Evolutionary conservation across 2,797 vertebrate genomes (phyloP), one percentile per base, ranked within the genome.

Genomic region (Orientallactaga sibirica): DNA sequence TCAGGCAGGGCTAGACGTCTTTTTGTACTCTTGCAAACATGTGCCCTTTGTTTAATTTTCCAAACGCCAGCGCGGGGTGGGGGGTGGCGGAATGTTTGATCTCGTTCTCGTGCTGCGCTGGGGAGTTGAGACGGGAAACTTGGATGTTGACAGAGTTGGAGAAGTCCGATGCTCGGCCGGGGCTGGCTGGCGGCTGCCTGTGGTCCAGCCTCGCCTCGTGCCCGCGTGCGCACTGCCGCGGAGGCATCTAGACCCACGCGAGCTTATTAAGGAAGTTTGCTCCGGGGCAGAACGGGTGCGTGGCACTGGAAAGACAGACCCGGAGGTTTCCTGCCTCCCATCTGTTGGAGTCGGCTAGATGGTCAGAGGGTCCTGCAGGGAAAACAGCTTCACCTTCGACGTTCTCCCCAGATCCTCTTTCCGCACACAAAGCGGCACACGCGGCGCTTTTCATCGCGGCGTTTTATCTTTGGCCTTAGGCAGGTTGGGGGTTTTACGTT

Each of bases 11-110:
- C 55, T 9, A 62, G 83, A 68, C 48, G 2, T 75, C 7, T 78
- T 43, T 80, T 94, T 81, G 81, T 84, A 16, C 87, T 90, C 79
- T 90, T 86, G 94, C 90, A 85, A 70, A 93, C 90, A 41, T 66
- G 86, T 75, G 62, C 86, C 71, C 88, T 94, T 95, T 94, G 95
- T 96, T 94, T 94, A 67, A 95, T 84, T 93, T 96, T 91, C 88
- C 87, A 85, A 94, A 78, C 94, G 75, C 73, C 87, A 37, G 85
- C 87, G 7, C 37, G 43, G 22, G 86, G 83, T 83, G 33, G 33
- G 33, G 33, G 33, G 33, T 37, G 33, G 33, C 86, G 86, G 93
- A 90, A 79, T 75, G 76, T 74, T 94, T 58, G 82, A 71, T 93
- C 93, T 79, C 83, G 48, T 62, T 92, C 91, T 95, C 87, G 20